Evolutionary conservation across 2,888 invertebrate genomes (phyloP), one percentile per base, ranked within the genome.

Genomic region (Palloptera scutellata): DNA sequence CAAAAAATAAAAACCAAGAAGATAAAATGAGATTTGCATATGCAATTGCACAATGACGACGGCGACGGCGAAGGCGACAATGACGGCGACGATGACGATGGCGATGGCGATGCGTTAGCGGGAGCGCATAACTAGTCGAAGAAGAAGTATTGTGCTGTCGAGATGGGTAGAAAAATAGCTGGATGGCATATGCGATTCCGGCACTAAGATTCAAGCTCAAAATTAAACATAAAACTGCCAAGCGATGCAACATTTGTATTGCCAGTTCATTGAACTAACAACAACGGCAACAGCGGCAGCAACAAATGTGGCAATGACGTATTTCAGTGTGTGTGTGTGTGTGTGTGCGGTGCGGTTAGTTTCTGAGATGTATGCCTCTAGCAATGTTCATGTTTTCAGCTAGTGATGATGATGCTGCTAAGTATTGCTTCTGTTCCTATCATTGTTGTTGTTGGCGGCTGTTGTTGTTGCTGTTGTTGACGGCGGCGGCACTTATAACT

Each of bases 321-420:
- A 13, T 10, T 13, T 51, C 15, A 48, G 58, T 45, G 53, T 54
- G 58, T 51, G 19, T 10, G 13, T 51, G 20, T 58, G 58, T 45
- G 53, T 54, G 58, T 51, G 19, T 64, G 64, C 64, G 10, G 13
- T 62, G 58, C 41, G 43, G 41, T 51, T 51, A 67, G 65, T 67
- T 77, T 74, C 72, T 75, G 74, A 77, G 76, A 77, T 41, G 30
- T 15, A 19, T 40, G 48, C 19, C 48, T 64, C 45, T 30, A 30
- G 30, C 30, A 30, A 30, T 30, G 30, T 30, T 30, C 30, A 30
- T 30, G 30, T 4, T 2, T 30, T 30, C 30, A 30, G n/a, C n/a
- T 30, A 6, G 6, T 30, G 30, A 30, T 30, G 57, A 52, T 53
- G 30, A 64, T 70, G 61, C 55, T 53, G 64, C 70, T 68, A 64